Conservation (phyloP, 2,113 vertebrate genomes). For the Paradoxurus hermaphroditus region DNA sequence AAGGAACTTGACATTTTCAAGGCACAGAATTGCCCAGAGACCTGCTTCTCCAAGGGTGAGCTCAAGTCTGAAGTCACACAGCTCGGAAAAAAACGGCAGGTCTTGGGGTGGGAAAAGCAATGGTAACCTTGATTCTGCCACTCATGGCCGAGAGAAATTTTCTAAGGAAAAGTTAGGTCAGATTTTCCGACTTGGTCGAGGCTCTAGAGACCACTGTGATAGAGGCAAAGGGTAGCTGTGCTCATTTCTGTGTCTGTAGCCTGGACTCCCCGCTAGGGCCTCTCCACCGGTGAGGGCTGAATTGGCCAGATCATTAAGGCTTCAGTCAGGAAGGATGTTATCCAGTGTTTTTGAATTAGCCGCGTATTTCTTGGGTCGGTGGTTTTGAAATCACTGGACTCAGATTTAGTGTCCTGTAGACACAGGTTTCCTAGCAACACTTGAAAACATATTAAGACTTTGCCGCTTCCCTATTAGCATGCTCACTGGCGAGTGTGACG, state of each 20-base stretch:
- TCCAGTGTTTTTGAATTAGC: slow-evolving; percentile 33
- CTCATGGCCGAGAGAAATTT: not conserved
- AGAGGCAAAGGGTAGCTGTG: not conserved
- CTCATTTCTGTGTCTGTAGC: not conserved
- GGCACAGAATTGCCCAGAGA: not conserved
- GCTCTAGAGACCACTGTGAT: not conserved
- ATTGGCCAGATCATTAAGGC: slow-evolving; percentile 4
- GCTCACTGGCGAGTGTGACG: not conserved
- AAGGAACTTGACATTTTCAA: not conserved
- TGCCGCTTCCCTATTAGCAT: not conserved
- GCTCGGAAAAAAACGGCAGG: not conserved
- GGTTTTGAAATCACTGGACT: slow-evolving; percentile 37
- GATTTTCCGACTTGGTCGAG: not conserved
- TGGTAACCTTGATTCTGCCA: not conserved
- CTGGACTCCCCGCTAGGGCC: not conserved
- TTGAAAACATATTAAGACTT: slow-evolving; percentile 25
- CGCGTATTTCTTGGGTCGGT: not conserved
- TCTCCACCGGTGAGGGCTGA: not conserved
- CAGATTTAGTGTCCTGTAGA: not conserved
- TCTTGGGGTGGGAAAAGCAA: not conserved
- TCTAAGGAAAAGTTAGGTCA: not conserved
- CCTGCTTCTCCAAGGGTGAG: not conserved
- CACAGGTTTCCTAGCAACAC: slow-evolving; percentile 9
- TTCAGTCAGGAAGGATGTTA: slow-evolving; percentile 40
- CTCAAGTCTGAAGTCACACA: not conserved